Evolutionary conservation across 2,888 invertebrate genomes (phyloP).

Genomic region (Cerastis leucographa): DNA sequence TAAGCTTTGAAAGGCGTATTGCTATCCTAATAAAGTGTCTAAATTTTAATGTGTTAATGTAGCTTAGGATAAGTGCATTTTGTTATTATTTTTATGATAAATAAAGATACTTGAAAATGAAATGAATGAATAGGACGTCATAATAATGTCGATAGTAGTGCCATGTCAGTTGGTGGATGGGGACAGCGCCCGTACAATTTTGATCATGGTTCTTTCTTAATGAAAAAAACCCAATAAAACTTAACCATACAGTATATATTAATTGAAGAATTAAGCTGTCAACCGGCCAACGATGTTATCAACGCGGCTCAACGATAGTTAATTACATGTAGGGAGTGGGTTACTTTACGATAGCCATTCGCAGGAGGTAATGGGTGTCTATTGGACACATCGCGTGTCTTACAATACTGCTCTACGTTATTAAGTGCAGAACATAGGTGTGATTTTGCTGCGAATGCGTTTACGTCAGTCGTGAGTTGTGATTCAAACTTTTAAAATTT

Average conservation of each 20-base stretch:
- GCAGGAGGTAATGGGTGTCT: conserved; percentile 24
- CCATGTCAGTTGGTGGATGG: too few species aligned
- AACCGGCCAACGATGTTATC: conserved; percentile 41
- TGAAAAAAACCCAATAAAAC: not conserved
- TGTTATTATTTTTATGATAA: too few species aligned
- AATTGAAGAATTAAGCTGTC: conserved; percentile 41
- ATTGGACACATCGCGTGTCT: conserved; percentile 42
- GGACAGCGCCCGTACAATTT: too few species aligned
- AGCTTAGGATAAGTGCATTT: too few species aligned
- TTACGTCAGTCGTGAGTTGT: not conserved
- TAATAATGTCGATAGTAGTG: too few species aligned
- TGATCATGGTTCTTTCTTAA: too few species aligned
- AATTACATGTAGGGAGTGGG: conserved; percentile 37
- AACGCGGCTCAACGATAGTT: conserved; percentile 29
- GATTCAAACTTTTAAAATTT: not conserved
- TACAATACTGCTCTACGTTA: not conserved
- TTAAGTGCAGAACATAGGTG: conserved; percentile 28
- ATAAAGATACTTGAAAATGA: too few species aligned
- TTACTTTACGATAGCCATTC: conserved; percentile 35
- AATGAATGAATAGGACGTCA: too few species aligned
- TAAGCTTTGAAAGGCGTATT: too few species aligned
- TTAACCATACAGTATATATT: conserved; percentile 6
- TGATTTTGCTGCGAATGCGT: conserved; percentile 40
- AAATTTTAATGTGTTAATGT: too few species aligned
- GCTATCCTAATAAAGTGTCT: too few species aligned